These are phyloP conservation scores for Thalassoma bifasciatum DNA, from an alignment of 2,113 vertebrate genomes.

Conservation along the genomic window DNA sequence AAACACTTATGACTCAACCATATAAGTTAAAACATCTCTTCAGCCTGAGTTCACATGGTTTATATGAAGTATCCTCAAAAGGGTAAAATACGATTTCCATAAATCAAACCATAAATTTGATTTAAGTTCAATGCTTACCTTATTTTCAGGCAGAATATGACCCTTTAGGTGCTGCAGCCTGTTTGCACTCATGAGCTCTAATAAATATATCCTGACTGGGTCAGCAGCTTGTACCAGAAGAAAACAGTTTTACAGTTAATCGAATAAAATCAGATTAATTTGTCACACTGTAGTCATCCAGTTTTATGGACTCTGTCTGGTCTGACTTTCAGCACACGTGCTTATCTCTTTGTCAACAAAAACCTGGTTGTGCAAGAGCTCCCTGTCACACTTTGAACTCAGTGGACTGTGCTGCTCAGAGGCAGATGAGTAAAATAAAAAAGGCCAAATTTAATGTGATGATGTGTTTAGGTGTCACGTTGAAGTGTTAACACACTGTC, in stretches of 20 bases:
- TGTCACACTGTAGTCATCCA: conserved; percentile 25
- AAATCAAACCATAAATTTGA: too few relatives aligned
- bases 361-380: conserved; percentile 51
- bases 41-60: too few relatives aligned
- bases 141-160: conserved; percentile 66
- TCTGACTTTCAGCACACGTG: not conserved
- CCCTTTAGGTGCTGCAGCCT: conserved; percentile 70
- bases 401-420: not conserved
- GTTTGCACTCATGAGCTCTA: conserved; percentile 59
- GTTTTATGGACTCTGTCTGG: conserved; percentile 11
- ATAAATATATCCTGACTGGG: conserved; percentile 19
- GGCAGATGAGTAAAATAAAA: not conserved
- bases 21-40: too few relatives aligned
- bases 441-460: not conserved
- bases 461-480: not conserved
- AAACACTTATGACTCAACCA: too few relatives aligned
- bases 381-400: conserved; percentile 58
- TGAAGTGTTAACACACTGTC: too few relatives aligned
- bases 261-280: conserved; percentile 19
- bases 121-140: conserved; percentile 62
- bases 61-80: too few relatives aligned
- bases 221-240: conserved; percentile 21
- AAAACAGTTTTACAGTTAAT: conserved; percentile 26
- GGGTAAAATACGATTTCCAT: too few relatives aligned
- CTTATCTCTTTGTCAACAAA: conserved; percentile 66